These are phyloP conservation scores for Lytechinus variegatus DNA, from an alignment of 35 echinoderm and acorn worm species.

Conservation along the genomic window DNA sequence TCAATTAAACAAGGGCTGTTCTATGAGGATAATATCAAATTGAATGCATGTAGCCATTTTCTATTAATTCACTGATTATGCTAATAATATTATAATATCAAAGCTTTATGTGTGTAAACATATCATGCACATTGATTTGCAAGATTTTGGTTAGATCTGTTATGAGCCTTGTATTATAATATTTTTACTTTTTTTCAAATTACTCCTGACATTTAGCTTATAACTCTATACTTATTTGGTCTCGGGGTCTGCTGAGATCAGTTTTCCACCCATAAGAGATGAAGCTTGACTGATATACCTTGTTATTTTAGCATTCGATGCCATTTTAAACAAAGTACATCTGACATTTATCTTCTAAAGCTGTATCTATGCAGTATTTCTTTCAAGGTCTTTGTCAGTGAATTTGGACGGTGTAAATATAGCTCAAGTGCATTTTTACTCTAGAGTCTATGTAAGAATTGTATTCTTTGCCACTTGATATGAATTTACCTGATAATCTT, in stretches of 20 bases:
- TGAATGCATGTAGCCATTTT: background rate
- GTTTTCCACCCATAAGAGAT: background rate
- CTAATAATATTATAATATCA: too few species aligned
- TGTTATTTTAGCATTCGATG: too few species aligned
- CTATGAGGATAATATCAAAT: background rate
- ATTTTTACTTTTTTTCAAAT: background rate
- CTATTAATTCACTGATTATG: too few species aligned
- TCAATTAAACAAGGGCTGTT: background rate
- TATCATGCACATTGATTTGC: too few species aligned
- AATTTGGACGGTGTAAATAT: too few species aligned
- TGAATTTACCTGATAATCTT: too few species aligned
- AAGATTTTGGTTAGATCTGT: background rate
- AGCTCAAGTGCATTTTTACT: too few species aligned
- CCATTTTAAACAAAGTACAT: too few species aligned
- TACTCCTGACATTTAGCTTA: background rate
- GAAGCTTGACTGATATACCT: too few species aligned
- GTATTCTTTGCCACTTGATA: too few species aligned
- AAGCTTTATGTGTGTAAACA: too few species aligned
- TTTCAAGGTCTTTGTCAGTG: background rate
- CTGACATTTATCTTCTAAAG: background rate
- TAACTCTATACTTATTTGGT: background rate
- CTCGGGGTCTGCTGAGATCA: background rate
- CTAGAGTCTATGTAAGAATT: too few species aligned
- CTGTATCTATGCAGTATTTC: background rate
- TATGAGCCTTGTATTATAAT: background rate